Percentiles rank a stretch among this genome's conserved stretches.
These are phyloP conservation scores for Yponomeuta plumbellus DNA, from an alignment of 2,888 invertebrate genomes.

Conservation along the genomic window DNA sequence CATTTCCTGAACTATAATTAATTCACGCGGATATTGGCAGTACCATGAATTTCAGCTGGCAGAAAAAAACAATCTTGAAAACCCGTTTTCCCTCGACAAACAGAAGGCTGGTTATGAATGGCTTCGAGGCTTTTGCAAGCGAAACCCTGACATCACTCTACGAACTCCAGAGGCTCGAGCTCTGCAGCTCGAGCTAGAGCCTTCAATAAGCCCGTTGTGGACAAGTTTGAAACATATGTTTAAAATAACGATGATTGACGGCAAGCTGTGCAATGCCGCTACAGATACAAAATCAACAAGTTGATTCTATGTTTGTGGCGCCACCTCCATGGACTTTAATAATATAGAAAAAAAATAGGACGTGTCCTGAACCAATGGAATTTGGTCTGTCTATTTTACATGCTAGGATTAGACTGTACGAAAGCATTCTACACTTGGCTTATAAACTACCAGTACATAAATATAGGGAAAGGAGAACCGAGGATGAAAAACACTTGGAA, in stretches of 20 bases:
- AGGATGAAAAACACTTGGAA: constrained; percentile 21
- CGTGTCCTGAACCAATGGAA: constrained; percentile 7
- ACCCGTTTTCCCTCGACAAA: too few relatives aligned
- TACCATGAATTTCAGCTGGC: too few relatives aligned
- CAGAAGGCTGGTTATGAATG: too few relatives aligned
- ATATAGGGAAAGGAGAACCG: constrained; percentile 24
- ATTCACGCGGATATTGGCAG: too few relatives aligned
- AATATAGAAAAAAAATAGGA: constrained; percentile 9
- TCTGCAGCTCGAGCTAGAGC: too few relatives aligned
- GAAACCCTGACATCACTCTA: too few relatives aligned
- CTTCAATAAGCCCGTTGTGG: too few relatives aligned
- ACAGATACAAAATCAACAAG: constrained; percentile 14
- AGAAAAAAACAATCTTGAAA: too few relatives aligned
- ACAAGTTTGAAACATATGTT: constrained; percentile 6
- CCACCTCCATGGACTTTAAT: constrained; percentile 13
- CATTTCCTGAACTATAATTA: too few relatives aligned
- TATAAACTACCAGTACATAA: constrained; percentile 23
- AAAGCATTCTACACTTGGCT: constrained; percentile 16
- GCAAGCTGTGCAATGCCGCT: constrained; percentile 18
- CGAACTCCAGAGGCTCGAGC: too few relatives aligned
- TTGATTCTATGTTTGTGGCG: neutral
- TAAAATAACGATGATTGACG: constrained; percentile 14
- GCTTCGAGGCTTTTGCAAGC: too few relatives aligned
- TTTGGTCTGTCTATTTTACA: constrained; percentile 19
- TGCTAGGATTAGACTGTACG: constrained; percentile 18